Conservation (phyloP, 2,888 invertebrate genomes). For the Fragum fragum region DNA sequence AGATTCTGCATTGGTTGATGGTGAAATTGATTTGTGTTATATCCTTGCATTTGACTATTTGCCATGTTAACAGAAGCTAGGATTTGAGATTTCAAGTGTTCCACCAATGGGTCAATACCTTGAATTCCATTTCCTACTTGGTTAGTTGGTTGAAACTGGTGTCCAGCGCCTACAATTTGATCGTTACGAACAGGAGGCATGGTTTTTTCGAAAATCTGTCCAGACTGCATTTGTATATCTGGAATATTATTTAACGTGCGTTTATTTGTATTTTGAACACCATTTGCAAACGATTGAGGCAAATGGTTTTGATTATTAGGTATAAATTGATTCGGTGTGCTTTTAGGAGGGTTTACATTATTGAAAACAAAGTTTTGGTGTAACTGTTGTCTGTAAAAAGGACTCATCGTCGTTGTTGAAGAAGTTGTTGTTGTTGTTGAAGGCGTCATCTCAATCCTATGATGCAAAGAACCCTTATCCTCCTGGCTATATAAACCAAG, state of each 20-base stretch:
- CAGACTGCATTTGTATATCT: conserved; percentile 19
- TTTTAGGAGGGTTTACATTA: neutral
- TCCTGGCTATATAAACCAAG: conserved; percentile 14
- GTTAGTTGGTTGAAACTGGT: neutral
- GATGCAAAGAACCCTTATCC: neutral
- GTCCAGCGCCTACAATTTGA: neutral
- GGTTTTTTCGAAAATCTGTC: conserved; percentile 16
- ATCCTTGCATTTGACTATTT: conserved; percentile 9
- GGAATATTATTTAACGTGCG: neutral
- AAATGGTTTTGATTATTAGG: neutral
- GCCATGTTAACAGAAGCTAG: conserved; percentile 1
- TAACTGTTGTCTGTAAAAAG: neutral
- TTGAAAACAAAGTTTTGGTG: neutral
- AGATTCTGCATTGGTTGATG: neutral
- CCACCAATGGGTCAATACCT: neutral
- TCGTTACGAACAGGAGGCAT: neutral
- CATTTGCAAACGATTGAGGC: neutral
- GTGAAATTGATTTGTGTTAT: neutral
- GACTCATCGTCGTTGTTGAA: neutral
- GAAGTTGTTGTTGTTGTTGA: neutral
- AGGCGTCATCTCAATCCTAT: neutral
- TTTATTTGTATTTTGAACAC: neutral
- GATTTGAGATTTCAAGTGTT: neutral
- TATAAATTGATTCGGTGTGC: neutral
- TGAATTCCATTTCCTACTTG: neutral